Evolutionary conservation across 2,888 invertebrate species (phyloP), one percentile per base, ranked within the genome.

Genomic region (Melinaea marsaeus): DNA sequence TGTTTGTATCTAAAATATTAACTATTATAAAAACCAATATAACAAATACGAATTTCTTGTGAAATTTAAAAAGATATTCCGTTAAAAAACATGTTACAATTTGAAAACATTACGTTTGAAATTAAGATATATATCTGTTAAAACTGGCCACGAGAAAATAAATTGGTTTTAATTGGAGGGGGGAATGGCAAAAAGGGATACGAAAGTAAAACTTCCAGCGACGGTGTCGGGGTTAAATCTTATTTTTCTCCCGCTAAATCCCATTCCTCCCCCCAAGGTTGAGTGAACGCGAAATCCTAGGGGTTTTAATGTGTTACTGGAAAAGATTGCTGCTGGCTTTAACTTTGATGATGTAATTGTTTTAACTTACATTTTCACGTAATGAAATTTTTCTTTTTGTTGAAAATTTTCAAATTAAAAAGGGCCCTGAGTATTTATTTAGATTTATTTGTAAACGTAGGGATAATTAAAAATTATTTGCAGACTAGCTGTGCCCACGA

Each of bases 211-310:
- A 74, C 75, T 78, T 79, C 78, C 75, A 75, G 71, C 70, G 73
- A 72, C 74, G 78, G 81, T 79, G 84, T 82, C 81, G 86, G 85
- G 83, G 84, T 84, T 84, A 84, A 88, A 89, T 89, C 85, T 85
- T 88, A 88, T 89, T 88, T 86, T 85, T 80, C 81, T 80, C 74
- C 81, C 81, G 79, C 83, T 88, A 87, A 88, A 87, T 84, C 80
- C 71, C 72, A 72, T 78, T 77, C 79, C 78, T 74, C 74, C 79
- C 78, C 79, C 79, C 78, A 83, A 81, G 85, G 83, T 81, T 81
- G 85, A 82, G 81, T 80, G 81, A 81, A 79, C 81, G 81, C 80
- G 81, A 84, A 87, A 86, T 85, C 84, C 86, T 62, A 9, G 64
- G 56, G 55, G 58, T 58, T 61, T 67, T 67, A 67, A 65, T 65